Percentiles rank a stretch among this genome's conserved stretches.
Evolutionary conservation across 2,113 vertebrate species (phyloP).

Genomic region (Opisthocomus hoazin): DNA sequence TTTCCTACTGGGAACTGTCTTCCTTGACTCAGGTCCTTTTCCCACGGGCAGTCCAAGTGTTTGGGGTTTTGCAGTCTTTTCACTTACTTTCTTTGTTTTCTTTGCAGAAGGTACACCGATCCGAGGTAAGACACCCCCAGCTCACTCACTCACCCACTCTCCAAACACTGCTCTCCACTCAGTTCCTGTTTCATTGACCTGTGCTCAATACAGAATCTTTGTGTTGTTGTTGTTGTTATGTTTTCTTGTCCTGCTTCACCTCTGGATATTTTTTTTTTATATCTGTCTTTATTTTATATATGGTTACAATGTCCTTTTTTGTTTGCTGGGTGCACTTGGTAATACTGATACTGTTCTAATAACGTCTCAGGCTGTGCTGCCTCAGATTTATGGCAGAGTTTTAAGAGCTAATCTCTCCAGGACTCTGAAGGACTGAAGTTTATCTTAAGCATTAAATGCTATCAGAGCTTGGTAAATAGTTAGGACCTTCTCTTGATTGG

Average conservation of each 20-base stretch:
- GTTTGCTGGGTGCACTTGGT: conserved; percentile 53
- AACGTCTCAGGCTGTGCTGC: not conserved
- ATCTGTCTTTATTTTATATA: conserved; percentile 53
- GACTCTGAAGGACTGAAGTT: conserved; percentile 24
- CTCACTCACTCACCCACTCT: conserved; percentile 40
- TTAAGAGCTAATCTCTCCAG: conserved; percentile 39
- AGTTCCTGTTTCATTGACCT: conserved; percentile 44
- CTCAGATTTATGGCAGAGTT: conserved; percentile 40
- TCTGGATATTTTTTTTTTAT: conserved; percentile 15
- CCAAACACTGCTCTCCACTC: conserved; percentile 49
- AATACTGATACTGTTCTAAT: not conserved
- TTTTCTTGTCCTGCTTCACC: conserved; percentile 37
- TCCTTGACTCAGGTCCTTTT: conserved; percentile 58
- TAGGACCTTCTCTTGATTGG: not conserved
- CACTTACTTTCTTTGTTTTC: conserved; percentile 75
- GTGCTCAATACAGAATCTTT: not conserved
- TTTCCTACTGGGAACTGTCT: conserved; percentile 32
- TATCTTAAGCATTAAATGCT: conserved; percentile 8
- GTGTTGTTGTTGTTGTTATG: not conserved
- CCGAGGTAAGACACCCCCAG: conserved; percentile 88
- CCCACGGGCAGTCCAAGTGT: conserved; percentile 47
- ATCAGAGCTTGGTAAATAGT: not conserved
- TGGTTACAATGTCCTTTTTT: conserved; percentile 21
- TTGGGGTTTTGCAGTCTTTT: conserved; percentile 64
- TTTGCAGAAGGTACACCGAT: conserved; percentile 97